Evolutionary conservation across 2,113 vertebrate genomes (phyloP).

Genomic region (Lampris incognitus): DNA sequence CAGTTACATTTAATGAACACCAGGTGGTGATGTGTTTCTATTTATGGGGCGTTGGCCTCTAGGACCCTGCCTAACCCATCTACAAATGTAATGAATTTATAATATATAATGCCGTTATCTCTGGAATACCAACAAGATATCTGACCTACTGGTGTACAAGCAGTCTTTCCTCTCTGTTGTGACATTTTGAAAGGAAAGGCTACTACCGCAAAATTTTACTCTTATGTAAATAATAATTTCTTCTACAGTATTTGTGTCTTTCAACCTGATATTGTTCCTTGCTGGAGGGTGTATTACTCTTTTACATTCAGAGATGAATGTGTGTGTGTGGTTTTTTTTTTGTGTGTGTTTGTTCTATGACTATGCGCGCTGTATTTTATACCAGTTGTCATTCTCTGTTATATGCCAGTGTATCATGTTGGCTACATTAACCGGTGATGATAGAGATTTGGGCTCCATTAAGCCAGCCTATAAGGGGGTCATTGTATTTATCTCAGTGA

Average conservation of each 20-base stretch:
- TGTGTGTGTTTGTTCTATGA: not conserved
- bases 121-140: conserved; percentile 50
- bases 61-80: not conserved
- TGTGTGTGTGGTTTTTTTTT: conserved; percentile 5
- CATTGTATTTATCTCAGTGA: conserved; percentile 21
- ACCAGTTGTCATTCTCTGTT: conserved; percentile 9
- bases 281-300: conserved; percentile 10
- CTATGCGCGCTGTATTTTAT: not conserved
- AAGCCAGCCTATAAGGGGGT: conserved; percentile 12
- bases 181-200: conserved; percentile 69
- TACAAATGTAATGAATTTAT: not conserved
- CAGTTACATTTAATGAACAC: conserved; percentile 40
- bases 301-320: not conserved
- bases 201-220: conserved; percentile 13
- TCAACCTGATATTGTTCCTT: conserved; percentile 44
- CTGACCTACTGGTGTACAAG: conserved; percentile 46
- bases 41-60: not conserved
- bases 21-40: conserved; percentile 62
- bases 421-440: not conserved
- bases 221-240: conserved; percentile 65
- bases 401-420: not conserved
- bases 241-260: conserved; percentile 31
- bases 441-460: conserved; percentile 13
- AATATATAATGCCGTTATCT: conserved; percentile 11
- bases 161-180: conserved; percentile 59